Percentiles rank a stretch among this genome's conserved stretches.
These are phyloP conservation scores for Nephrotoma flavescens DNA, from an alignment of 2,888 invertebrate genomes.

Conservation along the genomic window DNA sequence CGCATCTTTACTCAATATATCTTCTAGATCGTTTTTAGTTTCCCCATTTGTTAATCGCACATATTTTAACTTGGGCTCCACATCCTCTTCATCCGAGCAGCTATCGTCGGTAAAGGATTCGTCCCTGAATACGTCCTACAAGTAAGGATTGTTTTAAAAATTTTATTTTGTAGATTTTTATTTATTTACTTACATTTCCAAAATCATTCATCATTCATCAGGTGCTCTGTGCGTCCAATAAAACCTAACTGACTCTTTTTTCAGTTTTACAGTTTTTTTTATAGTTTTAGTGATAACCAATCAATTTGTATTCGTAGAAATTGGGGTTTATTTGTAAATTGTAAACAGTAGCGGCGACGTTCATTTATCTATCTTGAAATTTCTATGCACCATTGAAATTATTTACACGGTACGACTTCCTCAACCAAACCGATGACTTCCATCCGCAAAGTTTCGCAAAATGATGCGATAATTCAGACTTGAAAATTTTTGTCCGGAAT, in stretches of 20 bases:
- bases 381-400: no score
- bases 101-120: constrained; percentile 17
- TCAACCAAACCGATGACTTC: no score
- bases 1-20: constrained; percentile 72
- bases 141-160: background rate
- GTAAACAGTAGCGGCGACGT: no score
- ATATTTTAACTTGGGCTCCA: constrained; percentile 85
- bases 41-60: constrained; percentile 59
- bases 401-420: no score
- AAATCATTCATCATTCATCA: background rate
- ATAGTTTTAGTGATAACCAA: background rate
- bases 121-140: background rate
- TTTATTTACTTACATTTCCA: background rate
- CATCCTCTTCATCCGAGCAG: constrained; percentile 35
- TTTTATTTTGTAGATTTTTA: background rate
- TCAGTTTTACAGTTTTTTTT: no score
- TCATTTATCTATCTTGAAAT: no score
- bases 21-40: constrained; percentile 47
- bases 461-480: no score
- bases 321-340: background rate
- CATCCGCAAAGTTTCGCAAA: no score
- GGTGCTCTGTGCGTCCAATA: background rate
- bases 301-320: background rate
- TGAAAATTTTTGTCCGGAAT: no score
- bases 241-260: background rate